Evolutionary conservation across 2,888 invertebrate genomes (phyloP).

Genomic region (Sphecodes monilicornis): DNA sequence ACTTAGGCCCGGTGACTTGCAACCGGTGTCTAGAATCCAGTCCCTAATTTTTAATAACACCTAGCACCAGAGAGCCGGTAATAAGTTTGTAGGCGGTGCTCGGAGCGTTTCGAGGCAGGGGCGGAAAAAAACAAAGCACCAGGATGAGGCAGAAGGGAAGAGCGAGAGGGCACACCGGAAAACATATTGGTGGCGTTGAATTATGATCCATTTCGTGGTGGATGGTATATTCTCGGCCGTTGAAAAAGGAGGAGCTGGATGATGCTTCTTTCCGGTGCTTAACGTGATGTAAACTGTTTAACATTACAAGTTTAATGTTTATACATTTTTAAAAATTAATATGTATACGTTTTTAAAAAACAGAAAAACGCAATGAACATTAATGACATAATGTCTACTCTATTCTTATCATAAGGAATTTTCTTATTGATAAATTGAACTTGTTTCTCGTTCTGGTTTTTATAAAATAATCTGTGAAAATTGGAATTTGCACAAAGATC

Average conservation of each 20-base stretch:
- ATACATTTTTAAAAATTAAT: no score
- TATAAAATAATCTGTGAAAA: not conserved
- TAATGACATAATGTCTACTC: no score
- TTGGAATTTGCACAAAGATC: no score
- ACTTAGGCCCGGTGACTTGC: slow-evolving; percentile 78
- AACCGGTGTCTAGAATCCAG: slow-evolving; percentile 64
- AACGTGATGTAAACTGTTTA: not conserved
- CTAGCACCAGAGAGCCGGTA: slow-evolving; percentile 52
- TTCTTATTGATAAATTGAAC: not conserved
- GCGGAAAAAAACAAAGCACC: slow-evolving; percentile 62
- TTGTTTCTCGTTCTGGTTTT: not conserved
- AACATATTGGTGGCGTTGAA: slow-evolving; percentile 46
- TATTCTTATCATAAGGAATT: no score
- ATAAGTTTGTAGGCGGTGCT: slow-evolving; percentile 66
- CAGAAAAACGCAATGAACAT: no score
- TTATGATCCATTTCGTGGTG: slow-evolving; percentile 16
- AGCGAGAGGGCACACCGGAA: slow-evolving; percentile 40
- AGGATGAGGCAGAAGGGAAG: not conserved
- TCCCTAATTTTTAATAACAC: slow-evolving; percentile 75
- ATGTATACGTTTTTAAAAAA: no score
- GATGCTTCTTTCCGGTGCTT: not conserved
- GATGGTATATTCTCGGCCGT: not conserved
- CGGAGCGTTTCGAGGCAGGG: slow-evolving; percentile 28
- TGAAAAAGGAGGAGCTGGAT: not conserved
- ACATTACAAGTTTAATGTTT: not conserved